Evolutionary conservation across 2,113 vertebrate species (phyloP), one percentile per base, ranked within the genome.

Genomic region (Mionectes macconnelli): DNA sequence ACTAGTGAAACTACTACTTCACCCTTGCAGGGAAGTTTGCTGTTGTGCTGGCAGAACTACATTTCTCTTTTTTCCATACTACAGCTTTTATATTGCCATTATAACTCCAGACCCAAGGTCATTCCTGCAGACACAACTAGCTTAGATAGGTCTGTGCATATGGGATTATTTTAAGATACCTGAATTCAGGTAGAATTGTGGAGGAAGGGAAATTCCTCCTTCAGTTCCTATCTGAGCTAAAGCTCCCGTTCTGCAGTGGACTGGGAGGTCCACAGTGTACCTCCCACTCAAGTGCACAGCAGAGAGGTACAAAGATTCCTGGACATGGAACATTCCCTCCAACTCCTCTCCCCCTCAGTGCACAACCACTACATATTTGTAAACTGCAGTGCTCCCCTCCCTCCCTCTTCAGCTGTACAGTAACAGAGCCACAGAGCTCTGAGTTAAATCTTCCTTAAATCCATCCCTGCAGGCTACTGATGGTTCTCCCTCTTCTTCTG

Each of bases 231-330:
- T 4, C 31, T 30, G 31, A 14, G 66, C 13, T 19, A 7, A 8
- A 55, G 47, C 60, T 20, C 3, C 53, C 4, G 31, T 4, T 6
- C 49, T 21, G 81, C 68, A 17, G 42, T 0, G 5, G 55, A 76
- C 12, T 0, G 3, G 13, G 20, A 0, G 3, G 44, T 27, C 72
- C 22, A 1, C 1, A 15, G 5, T 1, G 14, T 5, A 18, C 10
- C 25, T 30, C 31, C n/a, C n/a, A n/a, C n/a, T n/a, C 18, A 42
- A 31, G 37, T 4, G 5, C 4, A 18, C 31, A 67, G 62, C 42
- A 45, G 25, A 47, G 19, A 44, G 37, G 23, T 20, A 39, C 35
- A 10, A 30, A 44, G n/a, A 50, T 10, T 67, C 25, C 62, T 18
- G 35, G 25, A 21, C 45, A 2, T 9, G 25, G 44, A 55, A 68